Conservation (phyloP, 2,888 invertebrate species). For the Cantharis rufa region DNA sequence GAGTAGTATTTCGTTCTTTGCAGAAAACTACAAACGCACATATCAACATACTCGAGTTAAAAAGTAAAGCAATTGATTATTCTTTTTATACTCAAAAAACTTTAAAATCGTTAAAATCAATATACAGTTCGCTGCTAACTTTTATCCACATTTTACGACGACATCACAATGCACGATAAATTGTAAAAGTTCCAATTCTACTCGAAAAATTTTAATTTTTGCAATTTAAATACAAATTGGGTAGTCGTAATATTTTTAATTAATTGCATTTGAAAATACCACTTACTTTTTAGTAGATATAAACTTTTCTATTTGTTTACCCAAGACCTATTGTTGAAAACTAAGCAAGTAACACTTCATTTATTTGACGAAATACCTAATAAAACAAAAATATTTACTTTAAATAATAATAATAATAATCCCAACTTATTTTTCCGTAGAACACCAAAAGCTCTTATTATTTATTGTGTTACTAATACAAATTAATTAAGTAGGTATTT, state of each 20-base stretch:
- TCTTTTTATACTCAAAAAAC: background rate
- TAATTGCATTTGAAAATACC: background rate
- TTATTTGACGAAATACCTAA: too few relatives aligned
- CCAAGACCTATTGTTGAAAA: background rate
- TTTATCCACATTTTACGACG: background rate
- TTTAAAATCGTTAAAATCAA: background rate
- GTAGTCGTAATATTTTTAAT: background rate
- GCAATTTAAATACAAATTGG: background rate
- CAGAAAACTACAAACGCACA: background rate
- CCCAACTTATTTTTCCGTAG: background rate
- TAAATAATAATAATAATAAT: background rate
- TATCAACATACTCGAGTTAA: background rate
- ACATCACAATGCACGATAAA: background rate
- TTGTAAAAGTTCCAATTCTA: background rate
- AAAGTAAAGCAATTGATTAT: background rate
- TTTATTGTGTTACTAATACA: background rate
- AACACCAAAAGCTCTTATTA: too few relatives aligned
- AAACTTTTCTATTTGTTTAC: background rate
- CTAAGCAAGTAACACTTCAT: background rate
- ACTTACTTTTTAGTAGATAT: background rate
- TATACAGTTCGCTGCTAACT: background rate
- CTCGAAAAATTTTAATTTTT: background rate
- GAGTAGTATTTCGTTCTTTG: slow-evolving; percentile 9
- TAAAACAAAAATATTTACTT: too few relatives aligned
- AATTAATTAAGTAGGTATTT: background rate